Evolutionary conservation across 2,113 vertebrate species (phyloP).

Genomic region (Ascaphus truei): DNA sequence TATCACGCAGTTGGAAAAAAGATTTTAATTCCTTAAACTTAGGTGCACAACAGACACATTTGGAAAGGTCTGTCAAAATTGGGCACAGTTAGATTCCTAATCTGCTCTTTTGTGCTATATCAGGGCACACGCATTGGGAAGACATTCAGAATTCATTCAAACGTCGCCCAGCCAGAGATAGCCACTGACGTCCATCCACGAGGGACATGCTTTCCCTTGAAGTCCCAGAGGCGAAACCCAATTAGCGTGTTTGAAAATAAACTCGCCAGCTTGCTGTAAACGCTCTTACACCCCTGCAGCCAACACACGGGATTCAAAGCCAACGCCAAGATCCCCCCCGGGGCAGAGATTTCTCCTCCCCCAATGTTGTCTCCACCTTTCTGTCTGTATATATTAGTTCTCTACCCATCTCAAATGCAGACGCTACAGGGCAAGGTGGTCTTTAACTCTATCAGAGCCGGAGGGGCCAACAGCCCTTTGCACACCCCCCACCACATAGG

Average conservation of each 20-base stretch:
- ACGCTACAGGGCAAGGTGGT: neutral
- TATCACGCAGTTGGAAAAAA: no score
- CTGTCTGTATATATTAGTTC: conserved; percentile 3
- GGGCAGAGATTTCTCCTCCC: neutral
- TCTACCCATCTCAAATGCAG: conserved; percentile 2
- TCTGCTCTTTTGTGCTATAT: no score
- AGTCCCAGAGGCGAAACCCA: conserved; percentile 10
- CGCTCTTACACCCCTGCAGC: neutral
- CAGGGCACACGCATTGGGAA: neutral
- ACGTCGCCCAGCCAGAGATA: neutral
- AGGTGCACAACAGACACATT: no score
- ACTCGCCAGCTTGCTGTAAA: conserved; percentile 1
- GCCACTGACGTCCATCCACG: neutral
- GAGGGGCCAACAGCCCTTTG: no score
- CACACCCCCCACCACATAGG: no score
- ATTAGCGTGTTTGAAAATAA: conserved; percentile 33
- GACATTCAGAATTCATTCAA: neutral
- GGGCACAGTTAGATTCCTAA: no score
- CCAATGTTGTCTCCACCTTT: neutral
- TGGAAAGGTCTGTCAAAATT: no score
- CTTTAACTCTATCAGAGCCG: conserved; percentile 1
- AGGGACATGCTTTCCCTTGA: neutral
- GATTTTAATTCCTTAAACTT: no score
- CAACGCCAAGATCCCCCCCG: no score
- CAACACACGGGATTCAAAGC: conserved; percentile 15